Conservation (phyloP, 2,797 vertebrate species). For the Lates japonicus region DNA sequence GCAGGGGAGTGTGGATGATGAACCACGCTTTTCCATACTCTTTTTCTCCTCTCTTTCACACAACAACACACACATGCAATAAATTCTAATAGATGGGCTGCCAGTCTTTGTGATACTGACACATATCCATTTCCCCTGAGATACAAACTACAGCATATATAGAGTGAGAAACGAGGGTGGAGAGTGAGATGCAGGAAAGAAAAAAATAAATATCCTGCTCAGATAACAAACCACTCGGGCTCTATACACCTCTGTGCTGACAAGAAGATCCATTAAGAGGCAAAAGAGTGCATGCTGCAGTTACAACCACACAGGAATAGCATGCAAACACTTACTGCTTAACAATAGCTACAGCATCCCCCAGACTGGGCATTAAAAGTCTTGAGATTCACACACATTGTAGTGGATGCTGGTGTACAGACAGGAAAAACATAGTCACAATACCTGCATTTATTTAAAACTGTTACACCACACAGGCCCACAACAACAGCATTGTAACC, state of each 20-base stretch:
- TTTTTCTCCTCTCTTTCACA: background rate
- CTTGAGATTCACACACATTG: slow-evolving; percentile 9
- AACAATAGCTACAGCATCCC: slow-evolving; percentile 30
- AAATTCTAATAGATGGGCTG: slow-evolving; percentile 54
- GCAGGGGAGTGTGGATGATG: slow-evolving; percentile 50
- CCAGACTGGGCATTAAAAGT: slow-evolving; percentile 21
- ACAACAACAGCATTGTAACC: slow-evolving; percentile 21
- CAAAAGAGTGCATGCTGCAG: slow-evolving; percentile 36
- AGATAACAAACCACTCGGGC: slow-evolving; percentile 54
- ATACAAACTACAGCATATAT: slow-evolving; percentile 53
- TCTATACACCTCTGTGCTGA: slow-evolving; percentile 38
- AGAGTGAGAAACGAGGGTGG: slow-evolving; percentile 23
- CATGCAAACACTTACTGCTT: slow-evolving; percentile 35
- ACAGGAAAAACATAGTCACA: slow-evolving; percentile 1
- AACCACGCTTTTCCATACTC: slow-evolving; percentile 13
- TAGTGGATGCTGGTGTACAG: background rate
- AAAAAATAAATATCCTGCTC: slow-evolving; percentile 13
- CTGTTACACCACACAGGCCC: slow-evolving; percentile 1
- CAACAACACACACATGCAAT: slow-evolving; percentile 23
- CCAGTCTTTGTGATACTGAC: slow-evolving; percentile 66
- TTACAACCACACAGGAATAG: slow-evolving; percentile 31
- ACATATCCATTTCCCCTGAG: slow-evolving; percentile 67
- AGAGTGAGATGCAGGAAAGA: slow-evolving; percentile 8
- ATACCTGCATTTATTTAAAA: slow-evolving; percentile 23
- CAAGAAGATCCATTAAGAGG: slow-evolving; percentile 69